Evolutionary conservation across 2,888 invertebrate genomes (phyloP).

Genomic region (Leucoptera coffeella): DNA sequence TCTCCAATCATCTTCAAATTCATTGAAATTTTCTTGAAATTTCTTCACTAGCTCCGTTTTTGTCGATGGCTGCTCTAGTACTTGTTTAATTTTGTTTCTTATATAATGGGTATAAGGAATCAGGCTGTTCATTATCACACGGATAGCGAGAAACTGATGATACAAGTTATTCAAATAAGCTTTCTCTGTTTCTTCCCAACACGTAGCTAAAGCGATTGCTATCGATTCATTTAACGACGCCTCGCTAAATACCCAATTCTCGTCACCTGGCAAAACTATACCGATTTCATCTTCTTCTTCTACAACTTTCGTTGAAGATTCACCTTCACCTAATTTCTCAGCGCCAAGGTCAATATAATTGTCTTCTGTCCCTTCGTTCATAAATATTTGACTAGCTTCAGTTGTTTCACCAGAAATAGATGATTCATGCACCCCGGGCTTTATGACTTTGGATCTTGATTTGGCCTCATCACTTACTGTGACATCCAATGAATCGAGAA

Average conservation of each 20-base stretch:
- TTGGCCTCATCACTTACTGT: conserved; percentile 20
- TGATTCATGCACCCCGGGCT: conserved; percentile 17
- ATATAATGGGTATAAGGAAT: conserved; percentile 52
- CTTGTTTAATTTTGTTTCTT: conserved; percentile 45
- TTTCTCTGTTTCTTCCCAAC: conserved; percentile 47
- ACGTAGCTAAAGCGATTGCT: conserved; percentile 27
- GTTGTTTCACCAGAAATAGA: neutral
- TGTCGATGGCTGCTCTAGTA: conserved; percentile 47
- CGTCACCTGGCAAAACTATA: conserved; percentile 27
- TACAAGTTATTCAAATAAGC: conserved; percentile 45
- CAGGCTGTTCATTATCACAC: conserved; percentile 46
- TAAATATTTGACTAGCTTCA: too few species aligned
- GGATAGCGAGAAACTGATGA: conserved; percentile 50
- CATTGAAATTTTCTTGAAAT: conserved; percentile 57
- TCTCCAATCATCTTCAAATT: conserved; percentile 53
- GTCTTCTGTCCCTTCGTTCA: too few species aligned
- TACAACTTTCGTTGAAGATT: neutral
- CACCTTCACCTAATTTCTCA: neutral
- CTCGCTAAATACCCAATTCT: conserved; percentile 39
- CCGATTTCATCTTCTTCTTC: neutral
- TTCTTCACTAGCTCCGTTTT: conserved; percentile 49
- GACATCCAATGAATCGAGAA: conserved; percentile 24
- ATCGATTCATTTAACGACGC: conserved; percentile 24
- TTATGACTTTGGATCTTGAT: conserved; percentile 26
- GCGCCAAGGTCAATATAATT: neutral